Conservation (phyloP, 2,113 vertebrate species). For the Perognathus longimembris region DNA sequence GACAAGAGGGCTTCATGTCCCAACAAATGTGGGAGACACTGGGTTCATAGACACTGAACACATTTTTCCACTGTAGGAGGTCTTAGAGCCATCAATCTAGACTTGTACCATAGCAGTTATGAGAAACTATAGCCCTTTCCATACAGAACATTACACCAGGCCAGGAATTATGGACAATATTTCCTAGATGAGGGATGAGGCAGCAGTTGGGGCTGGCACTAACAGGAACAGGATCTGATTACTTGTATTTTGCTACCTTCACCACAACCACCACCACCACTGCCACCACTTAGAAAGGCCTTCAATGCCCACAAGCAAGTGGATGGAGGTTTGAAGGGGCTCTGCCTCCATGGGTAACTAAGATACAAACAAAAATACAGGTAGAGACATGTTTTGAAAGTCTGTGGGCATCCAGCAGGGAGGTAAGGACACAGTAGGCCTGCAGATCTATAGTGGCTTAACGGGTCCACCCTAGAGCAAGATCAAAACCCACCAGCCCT, state of each 20-base stretch:
- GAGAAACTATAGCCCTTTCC: not conserved
- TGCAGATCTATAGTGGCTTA: not conserved
- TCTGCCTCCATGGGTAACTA: not conserved
- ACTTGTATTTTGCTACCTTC: not conserved
- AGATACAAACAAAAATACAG: not conserved
- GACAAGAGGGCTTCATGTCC: not conserved
- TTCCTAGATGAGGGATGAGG: not conserved
- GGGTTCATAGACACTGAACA: not conserved
- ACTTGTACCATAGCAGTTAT: too few species aligned
- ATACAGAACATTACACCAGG: not conserved
- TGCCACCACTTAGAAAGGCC: not conserved
- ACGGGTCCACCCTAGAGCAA: not conserved
- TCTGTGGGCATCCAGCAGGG: not conserved
- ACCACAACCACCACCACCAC: not conserved
- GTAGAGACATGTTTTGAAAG: not conserved
- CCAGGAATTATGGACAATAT: not conserved
- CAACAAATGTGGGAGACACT: not conserved
- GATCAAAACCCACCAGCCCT: not conserved
- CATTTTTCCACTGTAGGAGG: not conserved
- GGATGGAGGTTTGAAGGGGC: not conserved
- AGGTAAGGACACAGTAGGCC: not conserved
- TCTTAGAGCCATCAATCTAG: not conserved
- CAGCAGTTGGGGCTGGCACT: not conserved
- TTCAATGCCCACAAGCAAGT: not conserved
- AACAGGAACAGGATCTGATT: not conserved